Conservation (phyloP, 2,797 vertebrate genomes). For the Merluccius polli region DNA sequence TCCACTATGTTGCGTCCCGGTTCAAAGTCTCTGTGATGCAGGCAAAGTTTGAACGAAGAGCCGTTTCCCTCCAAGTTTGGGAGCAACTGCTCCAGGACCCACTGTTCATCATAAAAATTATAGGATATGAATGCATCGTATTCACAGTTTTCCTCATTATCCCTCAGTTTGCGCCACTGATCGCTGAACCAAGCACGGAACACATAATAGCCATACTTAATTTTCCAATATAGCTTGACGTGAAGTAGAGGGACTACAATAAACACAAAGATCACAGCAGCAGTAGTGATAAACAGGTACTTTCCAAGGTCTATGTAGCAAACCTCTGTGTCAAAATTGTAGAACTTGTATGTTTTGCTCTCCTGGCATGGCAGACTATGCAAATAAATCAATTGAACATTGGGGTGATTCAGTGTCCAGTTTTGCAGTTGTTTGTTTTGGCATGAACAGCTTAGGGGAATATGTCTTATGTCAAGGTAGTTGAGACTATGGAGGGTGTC, state of each 20-base stretch:
- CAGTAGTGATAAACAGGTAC: slow-evolving; percentile 70
- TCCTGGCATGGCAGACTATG: slow-evolving; percentile 65
- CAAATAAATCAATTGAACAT: slow-evolving; percentile 74
- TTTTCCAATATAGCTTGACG: slow-evolving; percentile 75
- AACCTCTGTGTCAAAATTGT: slow-evolving; percentile 76
- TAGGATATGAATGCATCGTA: slow-evolving; percentile 88
- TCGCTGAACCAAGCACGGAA: slow-evolving; percentile 77
- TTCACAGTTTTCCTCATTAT: slow-evolving; percentile 72
- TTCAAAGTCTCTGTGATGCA: slow-evolving; percentile 78
- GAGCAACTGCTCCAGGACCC: slow-evolving; percentile 77
- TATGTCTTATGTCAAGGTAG: slow-evolving; percentile 79
- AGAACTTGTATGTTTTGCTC: slow-evolving; percentile 50
- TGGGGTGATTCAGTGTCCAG: slow-evolving; percentile 64
- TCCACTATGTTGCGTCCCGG: slow-evolving; percentile 73
- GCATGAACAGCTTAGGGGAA: slow-evolving; percentile 80
- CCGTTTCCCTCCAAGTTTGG: slow-evolving; percentile 69
- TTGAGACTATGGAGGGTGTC: slow-evolving; percentile 64
- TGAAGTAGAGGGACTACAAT: slow-evolving; percentile 72
- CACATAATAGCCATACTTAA: slow-evolving; percentile 79
- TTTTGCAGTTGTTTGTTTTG: slow-evolving; percentile 73
- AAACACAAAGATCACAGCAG: slow-evolving; percentile 61
- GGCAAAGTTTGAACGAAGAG: slow-evolving; percentile 70
- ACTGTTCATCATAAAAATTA: slow-evolving; percentile 78
- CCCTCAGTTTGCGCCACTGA: slow-evolving; percentile 71
- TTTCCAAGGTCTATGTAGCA: slow-evolving; percentile 74